Evolutionary conservation across 2,113 vertebrate genomes (phyloP).

Genomic region (Mastomys coucha): DNA sequence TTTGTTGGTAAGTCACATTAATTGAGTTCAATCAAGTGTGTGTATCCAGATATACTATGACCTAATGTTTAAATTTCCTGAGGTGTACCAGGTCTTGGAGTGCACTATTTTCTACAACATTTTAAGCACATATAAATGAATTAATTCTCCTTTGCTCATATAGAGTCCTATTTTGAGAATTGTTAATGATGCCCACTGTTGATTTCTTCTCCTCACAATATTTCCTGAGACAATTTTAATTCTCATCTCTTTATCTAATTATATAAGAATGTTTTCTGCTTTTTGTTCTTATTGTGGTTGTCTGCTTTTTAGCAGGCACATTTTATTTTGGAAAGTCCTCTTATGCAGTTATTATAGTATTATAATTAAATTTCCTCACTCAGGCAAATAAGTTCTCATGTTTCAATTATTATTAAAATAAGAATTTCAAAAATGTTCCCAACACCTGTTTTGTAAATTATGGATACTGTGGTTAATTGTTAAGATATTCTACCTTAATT

Average conservation of each 20-base stretch:
- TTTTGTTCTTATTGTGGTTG: too few relatives aligned
- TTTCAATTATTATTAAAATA: slow-evolving; percentile 72
- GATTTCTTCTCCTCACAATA: slow-evolving; percentile 16
- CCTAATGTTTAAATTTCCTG: slow-evolving; percentile 43
- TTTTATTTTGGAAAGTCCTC: slow-evolving; percentile 79
- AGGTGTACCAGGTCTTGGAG: slow-evolving; percentile 66
- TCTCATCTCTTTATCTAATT: slow-evolving; percentile 73
- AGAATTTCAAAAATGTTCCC: slow-evolving; percentile 8
- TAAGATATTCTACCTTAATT: slow-evolving; percentile 83
- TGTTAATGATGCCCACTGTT: slow-evolving; percentile 68
- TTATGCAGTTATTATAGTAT: slow-evolving; percentile 54
- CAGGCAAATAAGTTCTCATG: slow-evolving; percentile 65
- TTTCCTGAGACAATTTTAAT: slow-evolving; percentile 44
- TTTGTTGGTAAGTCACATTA: neutral
- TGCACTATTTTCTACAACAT: slow-evolving; percentile 63
- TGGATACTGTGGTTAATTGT: slow-evolving; percentile 74
- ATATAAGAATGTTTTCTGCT: slow-evolving; percentile 40
- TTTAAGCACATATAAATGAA: slow-evolving; percentile 67
- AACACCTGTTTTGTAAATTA: slow-evolving; percentile 78
- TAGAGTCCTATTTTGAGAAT: neutral
- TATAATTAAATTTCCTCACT: slow-evolving; percentile 76
- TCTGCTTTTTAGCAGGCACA: slow-evolving; percentile 77
- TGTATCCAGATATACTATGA: slow-evolving; percentile 64
- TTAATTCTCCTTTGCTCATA: slow-evolving; percentile 65
- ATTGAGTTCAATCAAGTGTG: neutral